Conservation (phyloP, 2,113 vertebrate genomes). For the Piprites chloris region DNA sequence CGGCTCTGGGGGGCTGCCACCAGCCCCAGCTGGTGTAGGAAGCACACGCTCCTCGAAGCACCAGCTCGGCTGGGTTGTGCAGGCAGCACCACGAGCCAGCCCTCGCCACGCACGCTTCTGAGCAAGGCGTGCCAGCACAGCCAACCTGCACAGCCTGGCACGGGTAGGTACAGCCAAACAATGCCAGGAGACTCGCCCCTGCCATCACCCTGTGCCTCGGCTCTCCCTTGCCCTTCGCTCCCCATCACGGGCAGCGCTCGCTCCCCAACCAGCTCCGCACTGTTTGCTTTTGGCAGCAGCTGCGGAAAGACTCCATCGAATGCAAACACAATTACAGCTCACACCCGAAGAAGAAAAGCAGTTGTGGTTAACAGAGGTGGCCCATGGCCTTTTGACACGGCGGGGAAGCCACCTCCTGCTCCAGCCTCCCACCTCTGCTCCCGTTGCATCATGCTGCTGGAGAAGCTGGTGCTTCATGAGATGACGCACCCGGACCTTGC, state of each 20-base stretch:
- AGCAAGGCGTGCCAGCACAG: rapidly evolving
- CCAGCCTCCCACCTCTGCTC: background rate
- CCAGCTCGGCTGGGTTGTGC: rapidly evolving
- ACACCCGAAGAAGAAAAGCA: background rate
- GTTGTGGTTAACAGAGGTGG: background rate
- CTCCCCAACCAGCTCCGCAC: rapidly evolving
- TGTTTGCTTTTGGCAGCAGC: background rate
- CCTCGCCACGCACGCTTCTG: rapidly evolving
- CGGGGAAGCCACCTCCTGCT: background rate
- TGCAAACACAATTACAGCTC: background rate
- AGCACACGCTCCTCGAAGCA: background rate
- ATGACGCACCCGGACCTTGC: background rate
- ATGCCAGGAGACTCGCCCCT: rapidly evolving
- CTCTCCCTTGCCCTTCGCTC: background rate
- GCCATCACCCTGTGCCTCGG: rapidly evolving
- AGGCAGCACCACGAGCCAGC: background rate
- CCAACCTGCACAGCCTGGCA: background rate
- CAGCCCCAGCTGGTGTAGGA: rapidly evolving
- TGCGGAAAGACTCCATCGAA: background rate
- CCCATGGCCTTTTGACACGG: background rate
- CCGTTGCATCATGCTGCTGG: background rate
- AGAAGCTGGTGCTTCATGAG: background rate
- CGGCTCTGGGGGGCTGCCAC: background rate
- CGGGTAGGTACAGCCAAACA: background rate
- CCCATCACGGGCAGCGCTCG: rapidly evolving